Conservation (phyloP, 2,113 vertebrate species). For the Spea multiplicata region DNA sequence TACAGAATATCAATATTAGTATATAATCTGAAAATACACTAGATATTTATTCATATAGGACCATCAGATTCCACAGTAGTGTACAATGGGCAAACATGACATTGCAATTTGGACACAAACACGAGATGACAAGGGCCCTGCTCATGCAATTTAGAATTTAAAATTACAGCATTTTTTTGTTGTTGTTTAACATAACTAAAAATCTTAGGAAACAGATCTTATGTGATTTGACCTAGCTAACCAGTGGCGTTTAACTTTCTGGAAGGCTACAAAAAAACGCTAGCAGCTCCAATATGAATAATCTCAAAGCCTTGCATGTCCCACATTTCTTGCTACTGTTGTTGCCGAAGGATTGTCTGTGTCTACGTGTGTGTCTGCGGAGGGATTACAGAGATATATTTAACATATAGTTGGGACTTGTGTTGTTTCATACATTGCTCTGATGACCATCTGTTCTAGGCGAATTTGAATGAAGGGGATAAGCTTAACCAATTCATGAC, state of each 20-base stretch:
- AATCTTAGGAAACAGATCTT: neutral
- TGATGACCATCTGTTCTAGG: slow-evolving; percentile 28
- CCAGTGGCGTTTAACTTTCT: neutral
- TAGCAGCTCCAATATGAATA: slow-evolving; percentile 36
- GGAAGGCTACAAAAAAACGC: neutral
- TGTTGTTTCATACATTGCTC: slow-evolving; percentile 28
- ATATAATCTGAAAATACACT: too few relatives aligned
- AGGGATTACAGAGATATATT: slow-evolving; percentile 54
- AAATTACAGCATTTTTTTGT: too few relatives aligned
- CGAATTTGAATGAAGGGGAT: neutral
- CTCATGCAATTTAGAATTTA: too few relatives aligned
- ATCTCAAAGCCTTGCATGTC: slow-evolving; percentile 55
- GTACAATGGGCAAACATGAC: too few relatives aligned
- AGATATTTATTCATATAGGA: too few relatives aligned
- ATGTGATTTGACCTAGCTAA: neutral
- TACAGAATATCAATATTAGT: too few relatives aligned
- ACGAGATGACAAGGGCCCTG: too few relatives aligned
- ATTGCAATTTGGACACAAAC: too few relatives aligned
- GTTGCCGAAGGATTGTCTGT: slow-evolving; percentile 18
- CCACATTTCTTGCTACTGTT: slow-evolving; percentile 23
- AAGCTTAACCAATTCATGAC: too few relatives aligned
- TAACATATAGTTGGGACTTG: slow-evolving; percentile 7
- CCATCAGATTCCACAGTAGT: too few relatives aligned
- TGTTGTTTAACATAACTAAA: neutral
- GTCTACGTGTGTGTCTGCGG: neutral